Conservation (phyloP, 2,888 invertebrate species). For the Scelioninae gen. 2 region DNA sequence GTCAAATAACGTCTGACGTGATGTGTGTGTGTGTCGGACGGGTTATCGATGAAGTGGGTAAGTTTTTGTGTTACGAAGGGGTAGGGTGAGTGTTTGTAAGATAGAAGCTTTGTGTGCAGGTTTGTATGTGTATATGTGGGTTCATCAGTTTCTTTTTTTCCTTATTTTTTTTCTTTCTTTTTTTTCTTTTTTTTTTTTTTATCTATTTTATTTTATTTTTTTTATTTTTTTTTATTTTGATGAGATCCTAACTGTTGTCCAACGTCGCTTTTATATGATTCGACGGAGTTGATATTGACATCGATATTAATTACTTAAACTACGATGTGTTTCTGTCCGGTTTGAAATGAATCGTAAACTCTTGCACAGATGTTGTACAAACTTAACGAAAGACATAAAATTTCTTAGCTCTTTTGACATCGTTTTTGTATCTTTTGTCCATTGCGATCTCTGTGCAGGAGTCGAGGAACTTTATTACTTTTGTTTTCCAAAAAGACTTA, state of each 20-base stretch:
- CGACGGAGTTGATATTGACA: conserved; percentile 58
- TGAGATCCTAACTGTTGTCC: conserved; percentile 47
- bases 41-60: too few relatives aligned
- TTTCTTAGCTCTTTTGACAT: conserved; percentile 43
- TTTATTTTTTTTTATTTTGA: conserved; percentile 48
- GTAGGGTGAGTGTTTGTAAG: too few relatives aligned
- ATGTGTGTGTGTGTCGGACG: too few relatives aligned
- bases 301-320: conserved; percentile 55
- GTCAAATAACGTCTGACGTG: too few relatives aligned
- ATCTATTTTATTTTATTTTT: too few relatives aligned
- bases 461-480: conserved; percentile 58
- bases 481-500: conserved; percentile 56
- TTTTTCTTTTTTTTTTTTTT: too few relatives aligned
- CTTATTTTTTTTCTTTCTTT: too few relatives aligned
- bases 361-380: conserved; percentile 47
- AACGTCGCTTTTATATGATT: conserved; percentile 47
- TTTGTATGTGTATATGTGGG: too few relatives aligned
- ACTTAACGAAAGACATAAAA: conserved; percentile 26
- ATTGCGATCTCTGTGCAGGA: conserved; percentile 52
- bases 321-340: conserved; percentile 53
- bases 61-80: too few relatives aligned
- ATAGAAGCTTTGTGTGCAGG: too few relatives aligned
- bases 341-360: conserved; percentile 47
- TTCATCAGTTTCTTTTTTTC: too few relatives aligned
- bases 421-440: conserved; percentile 36